Percentiles rank a stretch among this genome's conserved stretches.
Conservation (phyloP, 2,113 vertebrate species). For the Urocynchramus pylzowi region DNA sequence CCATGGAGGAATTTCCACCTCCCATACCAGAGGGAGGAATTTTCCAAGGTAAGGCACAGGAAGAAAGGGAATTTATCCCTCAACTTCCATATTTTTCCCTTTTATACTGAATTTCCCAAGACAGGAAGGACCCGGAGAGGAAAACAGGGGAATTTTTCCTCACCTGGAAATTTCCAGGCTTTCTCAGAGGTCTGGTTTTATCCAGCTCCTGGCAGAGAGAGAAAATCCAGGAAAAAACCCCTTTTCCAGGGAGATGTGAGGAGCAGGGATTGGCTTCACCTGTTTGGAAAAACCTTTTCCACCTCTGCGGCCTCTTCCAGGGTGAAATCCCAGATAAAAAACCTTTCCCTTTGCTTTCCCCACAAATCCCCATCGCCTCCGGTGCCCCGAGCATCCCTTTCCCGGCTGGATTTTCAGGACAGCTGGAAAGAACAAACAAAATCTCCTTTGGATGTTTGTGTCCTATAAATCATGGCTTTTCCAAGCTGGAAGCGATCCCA, state of each 20-base stretch:
- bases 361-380: neutral
- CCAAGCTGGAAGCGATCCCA: constrained; percentile 4
- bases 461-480: constrained; percentile 18
- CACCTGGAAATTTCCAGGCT: neutral
- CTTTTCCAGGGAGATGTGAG: neutral
- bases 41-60: neutral
- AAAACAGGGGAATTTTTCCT: neutral
- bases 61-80: neutral
- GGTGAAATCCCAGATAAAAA: fast-evolving
- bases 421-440: constrained; percentile 31
- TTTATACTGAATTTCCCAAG: neutral
- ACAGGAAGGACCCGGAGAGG: fast-evolving
- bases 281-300: neutral
- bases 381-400: neutral
- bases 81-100: fast-evolving
- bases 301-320: fast-evolving
- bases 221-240: neutral
- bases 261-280: neutral
- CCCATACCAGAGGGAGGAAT: neutral
- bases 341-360: neutral
- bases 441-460: neutral
- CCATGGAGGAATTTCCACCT: neutral
- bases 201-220: neutral
- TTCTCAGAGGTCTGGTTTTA: neutral
- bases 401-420: neutral